These are phyloP conservation scores for Epizoanthus illoricatus DNA, from an alignment of 92 coral and sea anemone genomes.

Conservation along the genomic window DNA sequence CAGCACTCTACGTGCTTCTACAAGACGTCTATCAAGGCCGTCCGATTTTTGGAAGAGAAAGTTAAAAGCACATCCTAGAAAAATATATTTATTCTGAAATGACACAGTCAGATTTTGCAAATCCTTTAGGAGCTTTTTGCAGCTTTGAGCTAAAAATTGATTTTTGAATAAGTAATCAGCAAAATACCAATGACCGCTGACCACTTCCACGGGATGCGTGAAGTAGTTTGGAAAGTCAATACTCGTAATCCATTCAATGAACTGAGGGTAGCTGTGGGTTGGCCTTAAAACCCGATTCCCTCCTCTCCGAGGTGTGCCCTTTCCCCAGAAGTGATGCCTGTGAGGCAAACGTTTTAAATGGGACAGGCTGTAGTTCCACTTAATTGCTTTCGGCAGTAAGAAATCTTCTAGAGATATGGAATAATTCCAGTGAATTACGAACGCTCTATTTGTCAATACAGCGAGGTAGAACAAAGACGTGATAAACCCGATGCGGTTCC, in stretches of 20 bases:
- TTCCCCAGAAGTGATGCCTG: conserved; percentile 65
- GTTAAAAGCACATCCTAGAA: conserved; percentile 62
- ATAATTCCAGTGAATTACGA: conserved; percentile 66
- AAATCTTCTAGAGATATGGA: conserved; percentile 44
- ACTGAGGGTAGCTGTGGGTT: conserved; percentile 23
- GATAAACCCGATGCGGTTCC: conserved; percentile 59
- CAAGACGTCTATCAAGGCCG: conserved; percentile 39
- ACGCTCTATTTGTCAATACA: conserved; percentile 66
- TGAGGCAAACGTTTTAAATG: conserved; percentile 41
- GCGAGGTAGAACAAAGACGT: conserved; percentile 60
- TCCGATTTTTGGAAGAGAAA: conserved; percentile 61
- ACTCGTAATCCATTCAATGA: conserved; percentile 46
- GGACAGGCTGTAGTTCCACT: conserved; percentile 55
- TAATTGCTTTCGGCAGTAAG: conserved; percentile 50
- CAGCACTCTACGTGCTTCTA: conserved; percentile 29
- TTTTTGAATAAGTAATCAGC: conserved; percentile 58
- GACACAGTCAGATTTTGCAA: not conserved
- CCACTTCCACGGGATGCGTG: conserved; percentile 53
- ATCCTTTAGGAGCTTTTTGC: conserved; percentile 3
- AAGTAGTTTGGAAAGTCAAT: conserved; percentile 48
- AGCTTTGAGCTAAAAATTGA: conserved; percentile 34
- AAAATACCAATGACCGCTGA: conserved; percentile 65
- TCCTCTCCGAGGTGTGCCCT: conserved; percentile 37
- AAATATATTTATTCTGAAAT: conserved; percentile 31
- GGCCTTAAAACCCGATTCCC: conserved; percentile 26